phyloP scores from a whole-genome alignment of 2,797 vertebrate species.

The Pangasius macronema region DNA sequence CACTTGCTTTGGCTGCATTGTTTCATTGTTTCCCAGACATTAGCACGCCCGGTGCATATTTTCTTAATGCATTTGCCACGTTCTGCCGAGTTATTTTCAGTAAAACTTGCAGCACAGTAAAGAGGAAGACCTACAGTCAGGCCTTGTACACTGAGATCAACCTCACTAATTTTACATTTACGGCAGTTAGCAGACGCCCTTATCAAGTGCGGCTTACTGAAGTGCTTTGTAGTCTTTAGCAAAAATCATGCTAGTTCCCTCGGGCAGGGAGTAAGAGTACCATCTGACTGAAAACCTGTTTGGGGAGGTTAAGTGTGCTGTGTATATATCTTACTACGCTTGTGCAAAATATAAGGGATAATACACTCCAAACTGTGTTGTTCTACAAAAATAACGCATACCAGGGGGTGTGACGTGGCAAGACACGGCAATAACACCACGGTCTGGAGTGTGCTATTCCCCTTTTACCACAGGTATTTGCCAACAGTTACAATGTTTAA shows the following conservation, averaged over 20 bases:
- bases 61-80: background rate
- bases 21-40: background rate
- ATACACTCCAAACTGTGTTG: background rate
- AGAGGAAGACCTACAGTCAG: background rate
- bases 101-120: background rate
- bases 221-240: background rate
- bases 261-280: background rate
- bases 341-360: background rate
- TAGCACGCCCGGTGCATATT: no score
- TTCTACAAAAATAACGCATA: background rate
- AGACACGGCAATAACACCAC: background rate
- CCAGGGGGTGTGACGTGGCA: background rate
- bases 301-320: background rate
- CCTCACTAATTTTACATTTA: background rate
- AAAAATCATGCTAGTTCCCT: background rate
- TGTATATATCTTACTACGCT: background rate
- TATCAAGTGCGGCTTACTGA: background rate
- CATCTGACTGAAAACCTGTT: background rate
- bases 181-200: background rate
- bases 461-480: background rate
- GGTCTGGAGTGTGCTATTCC: background rate
- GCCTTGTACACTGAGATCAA: background rate
- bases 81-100: background rate
- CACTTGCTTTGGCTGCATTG: background rate
- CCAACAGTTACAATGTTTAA: background rate